These are phyloP conservation scores for Eclectus roratus DNA, from an alignment of 2,113 vertebrate genomes.

Conservation along the genomic window DNA sequence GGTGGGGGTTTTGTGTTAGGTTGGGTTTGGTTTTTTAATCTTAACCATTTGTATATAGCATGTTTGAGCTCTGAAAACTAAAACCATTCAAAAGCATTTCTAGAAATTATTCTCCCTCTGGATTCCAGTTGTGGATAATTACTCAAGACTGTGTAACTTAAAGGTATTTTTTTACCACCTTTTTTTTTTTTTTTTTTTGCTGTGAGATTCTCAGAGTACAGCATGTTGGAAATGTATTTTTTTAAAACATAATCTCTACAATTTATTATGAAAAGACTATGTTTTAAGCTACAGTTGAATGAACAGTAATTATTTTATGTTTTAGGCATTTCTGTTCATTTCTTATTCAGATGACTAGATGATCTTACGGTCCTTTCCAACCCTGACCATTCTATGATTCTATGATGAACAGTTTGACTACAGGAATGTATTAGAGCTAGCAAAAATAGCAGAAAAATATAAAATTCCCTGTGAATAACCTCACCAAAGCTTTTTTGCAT, in stretches of 20 bases:
- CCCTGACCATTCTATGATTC: neutral
- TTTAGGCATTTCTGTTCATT: neutral
- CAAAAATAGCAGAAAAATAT: neutral
- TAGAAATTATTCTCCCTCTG: constrained; percentile 14
- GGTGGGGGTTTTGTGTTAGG: neutral
- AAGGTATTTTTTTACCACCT: neutral
- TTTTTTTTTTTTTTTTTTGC: neutral
- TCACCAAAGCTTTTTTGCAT: neutral
- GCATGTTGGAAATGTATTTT: neutral
- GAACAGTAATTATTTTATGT: neutral
- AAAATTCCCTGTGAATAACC: neutral
- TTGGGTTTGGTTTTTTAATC: neutral
- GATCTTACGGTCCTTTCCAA: neutral
- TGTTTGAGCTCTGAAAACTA: neutral
- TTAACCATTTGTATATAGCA: neutral
- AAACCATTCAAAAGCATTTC: neutral
- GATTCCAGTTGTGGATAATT: neutral
- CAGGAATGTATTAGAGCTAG: neutral
- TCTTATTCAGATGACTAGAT: neutral
- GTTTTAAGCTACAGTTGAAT: neutral
- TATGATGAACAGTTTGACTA: neutral
- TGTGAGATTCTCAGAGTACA: neutral
- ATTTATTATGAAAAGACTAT: neutral
- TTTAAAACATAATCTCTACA: neutral
- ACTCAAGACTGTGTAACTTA: neutral